Evolutionary conservation across 2,888 invertebrate genomes (phyloP).

Genomic region (Drepana falcataria): DNA sequence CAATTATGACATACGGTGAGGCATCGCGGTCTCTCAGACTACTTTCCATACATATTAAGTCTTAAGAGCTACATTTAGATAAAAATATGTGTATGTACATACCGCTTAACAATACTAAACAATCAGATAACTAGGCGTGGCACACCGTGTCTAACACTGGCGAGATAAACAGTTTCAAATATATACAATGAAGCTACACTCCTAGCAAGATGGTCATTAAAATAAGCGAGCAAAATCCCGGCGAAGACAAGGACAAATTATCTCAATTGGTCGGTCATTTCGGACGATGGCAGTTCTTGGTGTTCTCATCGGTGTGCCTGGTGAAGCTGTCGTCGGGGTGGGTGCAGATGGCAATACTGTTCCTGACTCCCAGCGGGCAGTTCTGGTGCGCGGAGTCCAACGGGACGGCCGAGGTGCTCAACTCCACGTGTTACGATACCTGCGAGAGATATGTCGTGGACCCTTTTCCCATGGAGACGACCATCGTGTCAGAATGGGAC

Average conservation of each 20-base stretch:
- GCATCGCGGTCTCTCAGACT: no score
- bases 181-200: no score
- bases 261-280: constrained; percentile 64
- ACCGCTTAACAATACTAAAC: no score
- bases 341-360: constrained; percentile 87
- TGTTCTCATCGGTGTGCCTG: constrained; percentile 81
- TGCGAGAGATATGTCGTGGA: constrained; percentile 80
- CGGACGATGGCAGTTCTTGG: constrained; percentile 84
- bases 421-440: constrained; percentile 66
- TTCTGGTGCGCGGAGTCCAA: constrained; percentile 66
- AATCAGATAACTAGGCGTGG: no score
- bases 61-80: no score
- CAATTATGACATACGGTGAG: no score
- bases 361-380: constrained; percentile 81
- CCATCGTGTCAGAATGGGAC: constrained; percentile 86
- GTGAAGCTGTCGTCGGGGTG: constrained; percentile 87
- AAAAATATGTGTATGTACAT: no score
- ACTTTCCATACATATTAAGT: no score
- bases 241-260: constrained; percentile 49
- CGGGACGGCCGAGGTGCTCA: constrained; percentile 33
- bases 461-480: constrained; percentile 81
- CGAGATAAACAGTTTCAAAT: no score
- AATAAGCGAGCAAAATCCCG: constrained; percentile 22
- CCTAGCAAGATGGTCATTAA: constrained; percentile 48
- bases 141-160: no score